Evolutionary conservation across 1,140 invertebrate species (phyloP), one percentile per base, ranked within the genome.

Genomic region (Scaptomyza pallida): DNA sequence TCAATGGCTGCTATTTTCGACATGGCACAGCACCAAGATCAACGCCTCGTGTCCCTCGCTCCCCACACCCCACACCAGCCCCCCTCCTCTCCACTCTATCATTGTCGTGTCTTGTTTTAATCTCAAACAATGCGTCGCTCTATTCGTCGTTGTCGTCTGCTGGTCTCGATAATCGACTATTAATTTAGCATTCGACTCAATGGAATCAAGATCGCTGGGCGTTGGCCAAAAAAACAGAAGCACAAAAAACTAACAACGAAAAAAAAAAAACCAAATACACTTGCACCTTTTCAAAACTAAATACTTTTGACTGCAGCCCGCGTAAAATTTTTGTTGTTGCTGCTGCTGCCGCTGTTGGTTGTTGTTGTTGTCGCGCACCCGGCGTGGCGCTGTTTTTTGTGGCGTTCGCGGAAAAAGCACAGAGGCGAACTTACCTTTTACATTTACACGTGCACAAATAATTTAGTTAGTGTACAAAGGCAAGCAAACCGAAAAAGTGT

Each of bases 1-100:
- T 85, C 81, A 86, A 85, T 85, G 81, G 75, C 75, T 88, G 81
- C 86, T 89, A 89, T 89, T 89, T 89, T 89, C 67, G 75, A 88
- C 69, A 86, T 89, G 88, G 86, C 81, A 89, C 75, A 70, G 68
- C 72, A 71, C 86, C 88, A 88, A 89, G 88, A 89, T 82, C 88
- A 89, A 65, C 52, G 57, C 54, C 56, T 30, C 64, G 68, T 45
- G 56, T 35, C 50, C 35, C 56, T 35, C 51, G 37, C 54, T 17
- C 13, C 33, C 15, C 40, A 13, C 61, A 16, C 26, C n/a, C 13
- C 21, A 45, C 12, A 13, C 57, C 17, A 3, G 15, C 6, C 45
- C 9, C 30, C 5, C 10, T n/a, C n/a, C n/a, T n/a, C n/a, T n/a
- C n/a, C n/a, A n/a, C n/a, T n/a, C n/a, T n/a, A n/a, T n/a, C n/a